Evolutionary conservation across 1,140 invertebrate genomes (phyloP).

Genomic region (Kradibia gibbosae): DNA sequence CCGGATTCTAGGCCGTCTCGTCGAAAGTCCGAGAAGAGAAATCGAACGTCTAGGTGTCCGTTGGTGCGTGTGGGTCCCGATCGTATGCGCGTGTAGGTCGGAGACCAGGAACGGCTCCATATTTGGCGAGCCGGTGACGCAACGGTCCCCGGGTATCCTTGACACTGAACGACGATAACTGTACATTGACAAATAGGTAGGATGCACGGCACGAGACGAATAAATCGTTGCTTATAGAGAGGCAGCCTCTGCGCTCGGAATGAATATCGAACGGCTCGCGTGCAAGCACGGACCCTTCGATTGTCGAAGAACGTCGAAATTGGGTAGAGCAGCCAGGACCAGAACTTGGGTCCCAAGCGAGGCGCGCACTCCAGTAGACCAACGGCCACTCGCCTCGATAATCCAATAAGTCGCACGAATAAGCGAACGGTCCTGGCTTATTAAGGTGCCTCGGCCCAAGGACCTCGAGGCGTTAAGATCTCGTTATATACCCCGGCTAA

Average conservation of each 20-base stretch:
- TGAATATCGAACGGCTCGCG: background rate
- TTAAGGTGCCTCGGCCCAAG: too few relatives aligned
- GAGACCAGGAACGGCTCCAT: constrained; percentile 5
- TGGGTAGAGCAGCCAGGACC: background rate
- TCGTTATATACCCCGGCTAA: too few relatives aligned
- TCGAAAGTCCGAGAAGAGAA: constrained; percentile 4
- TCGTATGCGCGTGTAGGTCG: background rate
- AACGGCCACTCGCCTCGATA: too few relatives aligned
- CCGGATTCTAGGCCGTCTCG: background rate
- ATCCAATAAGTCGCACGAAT: too few relatives aligned
- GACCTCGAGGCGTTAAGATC: too few relatives aligned
- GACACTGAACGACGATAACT: constrained; percentile 46
- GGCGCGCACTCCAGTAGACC: too few relatives aligned
- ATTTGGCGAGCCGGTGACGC: constrained; percentile 32
- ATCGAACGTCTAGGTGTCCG: background rate
- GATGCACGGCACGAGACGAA: constrained; percentile 8
- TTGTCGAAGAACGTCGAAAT: background rate
- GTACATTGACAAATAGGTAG: constrained; percentile 35
- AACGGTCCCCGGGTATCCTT: constrained; percentile 31
- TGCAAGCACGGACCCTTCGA: too few relatives aligned
- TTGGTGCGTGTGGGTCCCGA: too few relatives aligned
- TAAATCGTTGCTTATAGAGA: constrained; percentile 30
- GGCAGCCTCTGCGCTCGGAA: background rate
- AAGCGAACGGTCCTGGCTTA: too few relatives aligned
- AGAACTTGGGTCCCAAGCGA: too few relatives aligned